These are phyloP conservation scores for Platynereis dumerilii DNA, from an alignment of 2,888 invertebrate species.

Conservation along the genomic window DNA sequence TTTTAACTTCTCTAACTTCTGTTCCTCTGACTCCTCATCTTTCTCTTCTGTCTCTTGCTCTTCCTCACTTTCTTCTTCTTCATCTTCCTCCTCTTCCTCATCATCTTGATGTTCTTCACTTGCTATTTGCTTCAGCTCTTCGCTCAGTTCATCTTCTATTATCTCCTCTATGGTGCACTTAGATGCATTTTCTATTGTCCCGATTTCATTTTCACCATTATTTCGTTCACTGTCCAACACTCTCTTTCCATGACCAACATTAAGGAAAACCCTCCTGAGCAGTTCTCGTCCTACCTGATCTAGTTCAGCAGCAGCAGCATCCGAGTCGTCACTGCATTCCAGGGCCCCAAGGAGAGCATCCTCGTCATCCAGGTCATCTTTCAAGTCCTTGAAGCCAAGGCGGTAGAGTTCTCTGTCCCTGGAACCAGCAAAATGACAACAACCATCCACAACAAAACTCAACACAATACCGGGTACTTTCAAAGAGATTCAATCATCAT, in stretches of 20 bases:
- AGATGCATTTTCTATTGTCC: neutral
- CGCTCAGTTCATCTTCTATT: neutral
- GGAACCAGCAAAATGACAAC: slow-evolving; percentile 4
- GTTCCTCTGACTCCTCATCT: slow-evolving; percentile 3
- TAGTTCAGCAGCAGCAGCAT: slow-evolving; percentile 5
- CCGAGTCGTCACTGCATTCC: neutral
- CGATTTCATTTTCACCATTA: neutral
- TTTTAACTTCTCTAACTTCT: neutral
- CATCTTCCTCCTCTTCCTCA: neutral
- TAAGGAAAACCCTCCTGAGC: no score
- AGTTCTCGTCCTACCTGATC: no score
- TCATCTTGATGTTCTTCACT: slow-evolving; percentile 6
- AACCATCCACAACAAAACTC: no score
- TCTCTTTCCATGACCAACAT: neutral
- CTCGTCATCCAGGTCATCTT: neutral
- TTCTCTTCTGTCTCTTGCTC: slow-evolving; percentile 6
- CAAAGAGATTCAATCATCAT: no score
- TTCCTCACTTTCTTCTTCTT: slow-evolving; percentile 2
- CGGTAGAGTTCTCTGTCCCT: slow-evolving; percentile 18
- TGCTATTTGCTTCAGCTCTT: neutral
- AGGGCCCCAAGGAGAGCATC: neutral
- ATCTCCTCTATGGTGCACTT: neutral
- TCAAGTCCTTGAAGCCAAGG: slow-evolving; percentile 4
- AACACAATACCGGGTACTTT: no score
- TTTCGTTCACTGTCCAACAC: neutral